A percentile compares a stretch with the other conserved stretches of the same genome.
phyloP scores from a whole-genome alignment of 2,888 invertebrate species.

The Eristalis intricaria region DNA sequence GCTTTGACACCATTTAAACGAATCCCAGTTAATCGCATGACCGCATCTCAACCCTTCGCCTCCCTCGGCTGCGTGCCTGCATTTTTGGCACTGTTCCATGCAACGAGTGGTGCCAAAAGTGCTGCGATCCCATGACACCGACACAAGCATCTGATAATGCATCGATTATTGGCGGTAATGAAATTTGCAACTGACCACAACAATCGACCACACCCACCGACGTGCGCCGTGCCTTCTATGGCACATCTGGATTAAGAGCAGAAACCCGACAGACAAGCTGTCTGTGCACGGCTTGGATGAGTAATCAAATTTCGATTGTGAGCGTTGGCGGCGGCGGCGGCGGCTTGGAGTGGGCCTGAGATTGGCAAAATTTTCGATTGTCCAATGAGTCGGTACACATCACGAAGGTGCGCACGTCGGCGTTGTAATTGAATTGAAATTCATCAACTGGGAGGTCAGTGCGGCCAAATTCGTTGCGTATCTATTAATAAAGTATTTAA shows the following conservation, averaged over 20 bases:
- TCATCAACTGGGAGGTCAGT: slow-evolving; percentile 20
- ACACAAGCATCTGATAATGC: slow-evolving; percentile 1
- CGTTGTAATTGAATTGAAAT: slow-evolving; percentile 39
- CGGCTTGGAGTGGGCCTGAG: background rate
- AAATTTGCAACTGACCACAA: slow-evolving; percentile 65
- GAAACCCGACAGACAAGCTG: slow-evolving; percentile 20
- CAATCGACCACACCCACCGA: slow-evolving; percentile 51
- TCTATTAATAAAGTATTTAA: slow-evolving; percentile 40
- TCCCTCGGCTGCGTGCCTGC: background rate
- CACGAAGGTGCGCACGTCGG: slow-evolving; percentile 7
- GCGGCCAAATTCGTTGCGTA: slow-evolving; percentile 7
- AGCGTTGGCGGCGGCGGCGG: slow-evolving; percentile 2
- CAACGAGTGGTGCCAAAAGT: slow-evolving; percentile 54
- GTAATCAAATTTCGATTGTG: slow-evolving; percentile 54
- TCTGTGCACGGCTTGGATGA: slow-evolving; percentile 28
- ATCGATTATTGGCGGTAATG: slow-evolving; percentile 57
- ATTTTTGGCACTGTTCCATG: slow-evolving; percentile 8
- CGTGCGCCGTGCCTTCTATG: background rate
- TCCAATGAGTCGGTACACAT: background rate
- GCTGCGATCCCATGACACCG: slow-evolving; percentile 8
- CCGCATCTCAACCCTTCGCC: background rate
- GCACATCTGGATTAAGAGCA: slow-evolving; percentile 16
- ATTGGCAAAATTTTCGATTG: slow-evolving; percentile 31
- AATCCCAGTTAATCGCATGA: background rate
- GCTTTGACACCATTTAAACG: background rate